Conservation (phyloP, 2,888 invertebrate genomes). For the Lepidocyrtoides sp. region DNA sequence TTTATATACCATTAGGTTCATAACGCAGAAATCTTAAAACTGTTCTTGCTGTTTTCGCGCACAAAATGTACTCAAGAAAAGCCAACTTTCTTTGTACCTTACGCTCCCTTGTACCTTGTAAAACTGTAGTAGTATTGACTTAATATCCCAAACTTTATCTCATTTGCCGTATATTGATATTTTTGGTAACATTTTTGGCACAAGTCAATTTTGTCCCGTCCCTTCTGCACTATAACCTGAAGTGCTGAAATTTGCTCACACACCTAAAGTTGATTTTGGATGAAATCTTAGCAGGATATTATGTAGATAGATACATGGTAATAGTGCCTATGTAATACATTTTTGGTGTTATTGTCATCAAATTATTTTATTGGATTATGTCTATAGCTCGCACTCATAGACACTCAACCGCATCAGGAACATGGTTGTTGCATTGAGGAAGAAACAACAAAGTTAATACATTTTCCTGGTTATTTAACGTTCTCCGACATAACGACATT, state of each 20-base stretch:
- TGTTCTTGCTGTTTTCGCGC: too few species aligned
- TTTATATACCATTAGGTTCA: too few species aligned
- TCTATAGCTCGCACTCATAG: neutral
- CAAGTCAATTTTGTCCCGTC: neutral
- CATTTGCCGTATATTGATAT: neutral
- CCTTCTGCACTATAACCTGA: neutral
- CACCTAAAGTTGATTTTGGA: too few species aligned
- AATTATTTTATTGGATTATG: conserved; percentile 52
- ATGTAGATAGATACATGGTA: neutral
- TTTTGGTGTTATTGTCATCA: conserved; percentile 19
- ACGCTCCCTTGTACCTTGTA: too few species aligned
- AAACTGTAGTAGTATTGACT: too few species aligned
- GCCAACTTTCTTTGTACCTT: too few species aligned
- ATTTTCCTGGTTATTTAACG: conserved; percentile 26
- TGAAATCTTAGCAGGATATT: neutral
- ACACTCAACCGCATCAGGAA: neutral
- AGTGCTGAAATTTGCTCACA: neutral
- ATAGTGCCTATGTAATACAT: neutral
- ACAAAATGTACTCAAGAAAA: too few species aligned
- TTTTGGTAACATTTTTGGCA: neutral
- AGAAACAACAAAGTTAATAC: neutral
- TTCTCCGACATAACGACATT: conserved; percentile 39
- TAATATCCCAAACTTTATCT: too few species aligned
- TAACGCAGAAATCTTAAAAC: too few species aligned
- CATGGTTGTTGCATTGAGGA: neutral